Conservation (phyloP, 2,797 vertebrate genomes). For the Pteronotus mesoamericanus region DNA sequence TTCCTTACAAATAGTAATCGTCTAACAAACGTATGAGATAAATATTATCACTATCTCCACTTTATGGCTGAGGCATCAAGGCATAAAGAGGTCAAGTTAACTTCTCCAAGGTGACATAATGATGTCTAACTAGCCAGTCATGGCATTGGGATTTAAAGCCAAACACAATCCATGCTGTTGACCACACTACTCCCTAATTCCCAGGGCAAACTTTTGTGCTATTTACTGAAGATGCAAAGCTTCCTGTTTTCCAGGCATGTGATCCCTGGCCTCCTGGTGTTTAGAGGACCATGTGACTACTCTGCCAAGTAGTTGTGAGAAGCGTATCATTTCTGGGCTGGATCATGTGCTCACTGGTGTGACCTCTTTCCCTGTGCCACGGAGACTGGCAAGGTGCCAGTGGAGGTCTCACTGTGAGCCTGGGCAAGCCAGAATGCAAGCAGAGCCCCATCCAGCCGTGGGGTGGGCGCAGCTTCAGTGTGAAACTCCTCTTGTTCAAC, state of each 20-base stretch:
- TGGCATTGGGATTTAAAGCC: background rate
- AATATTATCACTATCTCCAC: background rate
- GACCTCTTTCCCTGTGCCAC: background rate
- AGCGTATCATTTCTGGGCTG: background rate
- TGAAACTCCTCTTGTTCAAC: background rate
- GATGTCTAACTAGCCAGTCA: background rate
- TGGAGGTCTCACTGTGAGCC: background rate
- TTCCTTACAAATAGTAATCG: background rate
- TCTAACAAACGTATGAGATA: background rate
- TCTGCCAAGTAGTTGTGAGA: background rate
- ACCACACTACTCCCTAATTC: background rate
- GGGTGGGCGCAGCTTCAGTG: background rate
- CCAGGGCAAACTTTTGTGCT: background rate
- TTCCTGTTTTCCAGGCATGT: background rate
- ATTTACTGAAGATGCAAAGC: background rate
- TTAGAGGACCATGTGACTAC: background rate
- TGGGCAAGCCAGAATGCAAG: background rate
- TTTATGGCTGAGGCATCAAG: background rate
- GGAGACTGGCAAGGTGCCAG: background rate
- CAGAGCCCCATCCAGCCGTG: background rate
- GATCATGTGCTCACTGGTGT: background rate
- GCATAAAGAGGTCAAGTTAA: background rate
- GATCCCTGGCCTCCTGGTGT: background rate
- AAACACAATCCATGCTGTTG: background rate
- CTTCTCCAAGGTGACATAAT: background rate